These are phyloP conservation scores for Acomys russatus DNA, from an alignment of 2,797 vertebrate species.

Conservation along the genomic window DNA sequence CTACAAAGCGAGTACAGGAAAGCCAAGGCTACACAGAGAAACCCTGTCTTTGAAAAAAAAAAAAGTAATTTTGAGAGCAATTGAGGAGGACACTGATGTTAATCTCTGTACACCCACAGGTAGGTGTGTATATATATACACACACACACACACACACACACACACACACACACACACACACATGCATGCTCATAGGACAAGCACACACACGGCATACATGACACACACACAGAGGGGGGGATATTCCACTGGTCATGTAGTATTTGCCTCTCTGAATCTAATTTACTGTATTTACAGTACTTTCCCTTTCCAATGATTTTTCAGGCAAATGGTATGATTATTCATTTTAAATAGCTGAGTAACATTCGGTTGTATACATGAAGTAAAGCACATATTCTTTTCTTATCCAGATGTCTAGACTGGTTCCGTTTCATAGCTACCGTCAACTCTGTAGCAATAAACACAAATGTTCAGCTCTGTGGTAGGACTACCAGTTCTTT, in stretches of 20 bases:
- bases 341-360: not conserved
- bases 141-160: too few species aligned
- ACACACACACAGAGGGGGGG: not conserved
- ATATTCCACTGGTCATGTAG: not conserved
- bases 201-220: not conserved
- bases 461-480: not conserved
- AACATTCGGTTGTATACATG: not conserved
- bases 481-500: not conserved
- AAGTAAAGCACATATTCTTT: not conserved
- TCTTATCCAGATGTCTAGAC: too few species aligned
- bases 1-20: too few species aligned
- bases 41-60: too few species aligned
- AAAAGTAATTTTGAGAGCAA: not conserved
- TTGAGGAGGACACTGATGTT: not conserved
- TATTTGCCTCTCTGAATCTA: not conserved
- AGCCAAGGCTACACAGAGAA: too few species aligned
- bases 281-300: not conserved
- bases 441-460: too few species aligned
- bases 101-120: not conserved
- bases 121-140: too few species aligned
- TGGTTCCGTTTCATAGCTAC: not conserved
- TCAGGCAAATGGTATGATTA: not conserved
- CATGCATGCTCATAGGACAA: not conserved
- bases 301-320: not conserved
- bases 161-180: not conserved